Percentiles rank a stretch among this genome's conserved stretches.
Evolutionary conservation across 2,113 vertebrate species (phyloP).

Genomic region (Vanacampus margaritifer): DNA sequence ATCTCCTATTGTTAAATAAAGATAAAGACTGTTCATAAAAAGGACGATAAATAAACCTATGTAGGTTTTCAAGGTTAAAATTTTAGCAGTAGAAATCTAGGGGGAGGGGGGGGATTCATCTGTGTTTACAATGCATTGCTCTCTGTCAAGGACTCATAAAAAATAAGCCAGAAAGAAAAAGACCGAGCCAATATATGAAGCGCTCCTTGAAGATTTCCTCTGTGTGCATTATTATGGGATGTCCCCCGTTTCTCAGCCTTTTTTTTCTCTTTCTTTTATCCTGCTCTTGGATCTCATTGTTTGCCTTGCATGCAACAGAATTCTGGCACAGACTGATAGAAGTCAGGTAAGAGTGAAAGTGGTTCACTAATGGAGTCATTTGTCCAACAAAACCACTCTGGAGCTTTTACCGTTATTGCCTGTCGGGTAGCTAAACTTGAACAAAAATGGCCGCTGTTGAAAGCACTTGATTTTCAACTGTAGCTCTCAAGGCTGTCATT

Average conservation of each 20-base stretch:
- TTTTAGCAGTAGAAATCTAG: not conserved
- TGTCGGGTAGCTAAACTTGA: slow-evolving; percentile 6
- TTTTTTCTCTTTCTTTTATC: slow-evolving; percentile 18
- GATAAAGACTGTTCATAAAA: not conserved
- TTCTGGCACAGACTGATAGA: slow-evolving; percentile 19
- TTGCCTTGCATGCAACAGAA: slow-evolving; percentile 22
- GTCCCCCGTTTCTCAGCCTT: not conserved
- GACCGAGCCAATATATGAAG: not conserved
- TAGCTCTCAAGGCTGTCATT: not conserved
- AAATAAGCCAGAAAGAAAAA: not conserved
- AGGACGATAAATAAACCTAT: not conserved
- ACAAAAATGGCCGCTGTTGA: slow-evolving; percentile 11
- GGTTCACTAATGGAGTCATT: slow-evolving; percentile 46
- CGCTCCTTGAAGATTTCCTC: not conserved
- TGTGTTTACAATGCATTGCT: slow-evolving; percentile 1
- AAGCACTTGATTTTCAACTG: slow-evolving; percentile 13
- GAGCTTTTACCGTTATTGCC: slow-evolving; percentile 30
- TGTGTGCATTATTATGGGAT: not conserved
- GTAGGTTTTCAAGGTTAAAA: slow-evolving; percentile 10
- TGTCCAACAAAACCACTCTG: slow-evolving; percentile 29
- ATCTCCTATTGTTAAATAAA: not conserved
- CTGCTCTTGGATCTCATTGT: slow-evolving; percentile 15
- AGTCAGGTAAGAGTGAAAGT: slow-evolving; percentile 37
- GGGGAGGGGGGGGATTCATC: not conserved
- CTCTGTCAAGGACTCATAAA: slow-evolving; percentile 3